Conservation (phyloP, 2,113 vertebrate genomes). For the Nerophis ophidion region DNA sequence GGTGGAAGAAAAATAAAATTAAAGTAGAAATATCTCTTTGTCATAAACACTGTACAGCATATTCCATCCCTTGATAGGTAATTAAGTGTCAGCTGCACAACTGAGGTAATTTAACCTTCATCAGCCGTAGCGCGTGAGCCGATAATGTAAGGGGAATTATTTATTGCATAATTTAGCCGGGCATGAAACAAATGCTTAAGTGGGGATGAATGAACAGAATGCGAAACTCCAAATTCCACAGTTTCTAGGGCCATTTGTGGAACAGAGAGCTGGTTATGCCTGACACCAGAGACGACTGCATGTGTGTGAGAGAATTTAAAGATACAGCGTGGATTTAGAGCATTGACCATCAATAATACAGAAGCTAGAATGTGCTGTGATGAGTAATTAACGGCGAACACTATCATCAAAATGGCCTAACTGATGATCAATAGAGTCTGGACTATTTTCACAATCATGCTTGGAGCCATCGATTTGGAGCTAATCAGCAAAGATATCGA, state of each 20-base stretch:
- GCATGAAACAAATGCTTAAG: slow-evolving; percentile 49
- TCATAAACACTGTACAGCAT: slow-evolving; percentile 22
- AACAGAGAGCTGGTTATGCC: slow-evolving; percentile 23
- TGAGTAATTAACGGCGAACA: slow-evolving; percentile 41
- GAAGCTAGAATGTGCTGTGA: slow-evolving; percentile 35
- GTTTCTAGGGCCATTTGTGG: slow-evolving; percentile 24
- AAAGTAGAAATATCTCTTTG: slow-evolving; percentile 32
- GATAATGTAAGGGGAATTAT: slow-evolving; percentile 62
- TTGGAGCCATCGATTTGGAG: neutral
- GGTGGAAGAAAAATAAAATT: slow-evolving; percentile 1
- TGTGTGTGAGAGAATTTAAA: slow-evolving; percentile 5
- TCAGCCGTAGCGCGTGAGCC: slow-evolving; percentile 50
- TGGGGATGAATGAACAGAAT: slow-evolving; percentile 37
- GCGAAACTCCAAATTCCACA: slow-evolving; percentile 28
- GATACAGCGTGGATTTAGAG: slow-evolving; percentile 9
- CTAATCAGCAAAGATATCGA: slow-evolving; percentile 20
- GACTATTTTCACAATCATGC: slow-evolving; percentile 10
- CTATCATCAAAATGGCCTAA: slow-evolving; percentile 36
- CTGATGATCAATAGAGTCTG: slow-evolving; percentile 43
- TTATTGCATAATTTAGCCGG: slow-evolving; percentile 55
- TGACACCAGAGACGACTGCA: neutral
- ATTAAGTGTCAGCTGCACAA: slow-evolving; percentile 54
- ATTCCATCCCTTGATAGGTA: slow-evolving; percentile 46
- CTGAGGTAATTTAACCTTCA: slow-evolving; percentile 60
- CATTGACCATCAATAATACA: slow-evolving; percentile 42